These are phyloP conservation scores for Cottoperca gobio DNA, from an alignment of 2,797 vertebrate genomes.

Conservation along the genomic window DNA sequence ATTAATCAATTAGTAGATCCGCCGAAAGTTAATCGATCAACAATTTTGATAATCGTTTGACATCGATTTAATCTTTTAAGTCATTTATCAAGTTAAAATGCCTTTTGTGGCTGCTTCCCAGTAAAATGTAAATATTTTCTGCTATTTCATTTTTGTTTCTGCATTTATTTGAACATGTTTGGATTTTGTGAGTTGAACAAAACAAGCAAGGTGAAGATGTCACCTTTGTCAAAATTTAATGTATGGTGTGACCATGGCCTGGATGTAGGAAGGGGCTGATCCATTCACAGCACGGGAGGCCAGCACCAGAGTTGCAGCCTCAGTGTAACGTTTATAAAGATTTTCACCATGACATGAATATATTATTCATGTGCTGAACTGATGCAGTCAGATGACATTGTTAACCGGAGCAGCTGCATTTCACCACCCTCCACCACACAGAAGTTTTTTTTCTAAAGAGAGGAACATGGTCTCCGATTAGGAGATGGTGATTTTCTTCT, in stretches of 20 bases:
- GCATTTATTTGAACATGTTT: neutral
- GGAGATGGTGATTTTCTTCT: slow-evolving; percentile 39
- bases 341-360: neutral
- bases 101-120: neutral
- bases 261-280: too few species aligned
- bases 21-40: too few species aligned
- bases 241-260: too few species aligned
- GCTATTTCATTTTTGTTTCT: neutral
- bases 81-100: neutral
- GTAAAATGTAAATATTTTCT: neutral
- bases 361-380: slow-evolving; percentile 6
- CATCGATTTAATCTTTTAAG: neutral
- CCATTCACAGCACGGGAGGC: too few species aligned
- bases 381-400: slow-evolving; percentile 2
- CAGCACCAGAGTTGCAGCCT: too few species aligned
- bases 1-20: neutral
- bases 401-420: slow-evolving; percentile 27
- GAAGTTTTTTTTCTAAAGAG: slow-evolving; percentile 1
- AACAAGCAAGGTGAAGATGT: neutral
- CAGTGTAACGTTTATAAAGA: neutral
- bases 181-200: neutral
- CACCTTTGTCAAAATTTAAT: neutral
- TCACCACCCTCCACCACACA: slow-evolving; percentile 24
- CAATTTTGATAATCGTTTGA: neutral
- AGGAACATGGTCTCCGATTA: neutral